A percentile compares a stretch with the other conserved stretches of the same genome.
Evolutionary conservation across 1,140 invertebrate species (phyloP).

Genomic region (Spodoptera litura): DNA sequence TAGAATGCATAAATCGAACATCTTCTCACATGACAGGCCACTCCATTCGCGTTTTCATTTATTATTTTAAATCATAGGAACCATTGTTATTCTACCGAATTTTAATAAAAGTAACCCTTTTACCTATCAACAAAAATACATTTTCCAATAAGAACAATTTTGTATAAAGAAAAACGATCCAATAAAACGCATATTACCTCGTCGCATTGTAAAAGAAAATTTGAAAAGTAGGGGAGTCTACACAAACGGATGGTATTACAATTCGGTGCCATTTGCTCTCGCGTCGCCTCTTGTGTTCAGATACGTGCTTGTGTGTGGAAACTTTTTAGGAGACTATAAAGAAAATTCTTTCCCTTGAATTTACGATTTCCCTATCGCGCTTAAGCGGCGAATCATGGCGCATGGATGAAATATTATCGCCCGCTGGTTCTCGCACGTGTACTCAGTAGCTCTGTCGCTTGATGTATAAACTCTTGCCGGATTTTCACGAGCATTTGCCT

Average conservation of each 20-base stretch:
- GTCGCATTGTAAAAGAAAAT: conserved; percentile 75
- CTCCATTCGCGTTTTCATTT: conserved; percentile 18
- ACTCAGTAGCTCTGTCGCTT: conserved; percentile 55
- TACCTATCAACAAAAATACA: conserved; percentile 50
- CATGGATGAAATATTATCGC: conserved; percentile 72
- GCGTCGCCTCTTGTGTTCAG: conserved; percentile 62
- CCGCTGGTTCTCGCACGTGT: conserved; percentile 64
- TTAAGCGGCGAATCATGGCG: conserved; percentile 74
- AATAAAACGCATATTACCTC: conserved; percentile 75
- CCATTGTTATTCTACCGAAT: not conserved
- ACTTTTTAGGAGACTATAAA: conserved; percentile 74
- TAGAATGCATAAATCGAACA: conserved; percentile 37
- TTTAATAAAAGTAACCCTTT: conserved; percentile 8
- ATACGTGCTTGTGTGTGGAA: conserved; percentile 69
- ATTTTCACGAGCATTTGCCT: conserved; percentile 49
- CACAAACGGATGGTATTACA: conserved; percentile 67
- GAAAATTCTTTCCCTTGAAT: conserved; percentile 72
- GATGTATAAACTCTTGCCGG: conserved; percentile 53
- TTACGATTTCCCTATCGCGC: conserved; percentile 77
- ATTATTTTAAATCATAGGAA: not conserved
- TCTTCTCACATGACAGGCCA: conserved; percentile 34
- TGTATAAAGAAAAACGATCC: conserved; percentile 72
- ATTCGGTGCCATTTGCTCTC: conserved; percentile 70
- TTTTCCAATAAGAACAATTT: conserved; percentile 69
- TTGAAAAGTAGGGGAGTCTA: conserved; percentile 70